Conservation (phyloP, 2,113 vertebrate species). For the Cyrtonyx montezumae region DNA sequence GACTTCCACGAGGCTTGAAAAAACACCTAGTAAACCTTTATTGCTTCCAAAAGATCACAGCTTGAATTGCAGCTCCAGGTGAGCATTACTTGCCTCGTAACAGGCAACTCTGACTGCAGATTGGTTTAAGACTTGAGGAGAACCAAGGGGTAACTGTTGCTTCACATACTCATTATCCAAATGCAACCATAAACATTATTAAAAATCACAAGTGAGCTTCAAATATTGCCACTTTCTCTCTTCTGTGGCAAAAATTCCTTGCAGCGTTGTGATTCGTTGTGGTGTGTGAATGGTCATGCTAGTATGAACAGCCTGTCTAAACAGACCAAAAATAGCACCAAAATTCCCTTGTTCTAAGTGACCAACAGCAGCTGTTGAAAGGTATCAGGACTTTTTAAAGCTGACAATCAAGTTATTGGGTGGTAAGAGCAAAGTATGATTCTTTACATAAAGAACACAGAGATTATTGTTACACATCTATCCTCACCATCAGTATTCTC, state of each 20-base stretch:
- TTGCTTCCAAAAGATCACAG: not conserved
- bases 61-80: not conserved
- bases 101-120: not conserved
- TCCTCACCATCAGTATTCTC: not conserved
- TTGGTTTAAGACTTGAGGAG: not conserved
- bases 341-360: not conserved
- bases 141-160: not conserved
- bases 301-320: not conserved
- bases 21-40: not conserved
- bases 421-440: not conserved
- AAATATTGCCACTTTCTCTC: not conserved
- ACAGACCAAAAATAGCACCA: constrained; percentile 46
- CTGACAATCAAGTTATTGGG: not conserved
- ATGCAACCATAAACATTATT: not conserved
- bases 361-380: not conserved
- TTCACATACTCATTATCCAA: not conserved
- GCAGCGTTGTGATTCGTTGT: not conserved
- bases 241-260: not conserved
- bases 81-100: not conserved
- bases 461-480: not conserved
- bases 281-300: rapidly evolving
- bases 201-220: not conserved
- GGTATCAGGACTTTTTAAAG: not conserved
- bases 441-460: not conserved
- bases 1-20: not conserved